Percentiles rank a stretch among this genome's conserved stretches.
phyloP scores from a whole-genome alignment of 1,140 invertebrate species.

The Microplitis mediator region DNA sequence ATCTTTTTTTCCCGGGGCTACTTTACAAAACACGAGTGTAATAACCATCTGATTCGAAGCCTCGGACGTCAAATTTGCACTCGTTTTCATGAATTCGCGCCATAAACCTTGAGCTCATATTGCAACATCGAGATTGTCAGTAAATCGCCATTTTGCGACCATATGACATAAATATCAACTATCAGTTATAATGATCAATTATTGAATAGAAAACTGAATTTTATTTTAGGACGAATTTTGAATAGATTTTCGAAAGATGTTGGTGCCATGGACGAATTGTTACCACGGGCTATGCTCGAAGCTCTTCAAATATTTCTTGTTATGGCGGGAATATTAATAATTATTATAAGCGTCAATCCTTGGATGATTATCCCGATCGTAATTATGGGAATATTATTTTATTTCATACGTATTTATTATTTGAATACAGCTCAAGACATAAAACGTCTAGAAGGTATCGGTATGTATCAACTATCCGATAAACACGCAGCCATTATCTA shows the following conservation, averaged over 20 bases:
- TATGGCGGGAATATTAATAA: conserved; percentile 60
- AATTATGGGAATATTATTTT: conserved; percentile 64
- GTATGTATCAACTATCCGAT: conserved; percentile 44
- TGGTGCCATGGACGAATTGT: conserved; percentile 64
- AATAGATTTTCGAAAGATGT: conserved; percentile 63
- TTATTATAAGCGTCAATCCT: conserved; percentile 65
- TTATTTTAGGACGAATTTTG: conserved; percentile 37
- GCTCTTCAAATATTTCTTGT: conserved; percentile 60
- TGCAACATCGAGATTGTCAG: too few relatives aligned
- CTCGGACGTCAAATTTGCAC: too few relatives aligned
- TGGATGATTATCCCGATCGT: conserved; percentile 66
- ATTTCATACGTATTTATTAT: conserved; percentile 66
- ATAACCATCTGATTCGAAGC: too few relatives aligned
- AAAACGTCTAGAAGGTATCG: conserved; percentile 64
- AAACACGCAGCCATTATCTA: too few relatives aligned
- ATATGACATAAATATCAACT: too few relatives aligned
- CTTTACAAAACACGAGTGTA: too few relatives aligned
- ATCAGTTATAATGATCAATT: too few relatives aligned
- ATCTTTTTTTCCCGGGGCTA: too few relatives aligned
- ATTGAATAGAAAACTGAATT: background rate
- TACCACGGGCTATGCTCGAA: conserved; percentile 76
- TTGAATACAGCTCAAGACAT: conserved; percentile 68
- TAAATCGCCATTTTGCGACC: too few relatives aligned
- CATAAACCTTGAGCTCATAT: too few relatives aligned
- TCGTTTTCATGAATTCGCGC: too few relatives aligned